These are phyloP conservation scores for Enteromius afrohamiltoni DNA, from an alignment of 2,797 vertebrate genomes.

Conservation along the genomic window DNA sequence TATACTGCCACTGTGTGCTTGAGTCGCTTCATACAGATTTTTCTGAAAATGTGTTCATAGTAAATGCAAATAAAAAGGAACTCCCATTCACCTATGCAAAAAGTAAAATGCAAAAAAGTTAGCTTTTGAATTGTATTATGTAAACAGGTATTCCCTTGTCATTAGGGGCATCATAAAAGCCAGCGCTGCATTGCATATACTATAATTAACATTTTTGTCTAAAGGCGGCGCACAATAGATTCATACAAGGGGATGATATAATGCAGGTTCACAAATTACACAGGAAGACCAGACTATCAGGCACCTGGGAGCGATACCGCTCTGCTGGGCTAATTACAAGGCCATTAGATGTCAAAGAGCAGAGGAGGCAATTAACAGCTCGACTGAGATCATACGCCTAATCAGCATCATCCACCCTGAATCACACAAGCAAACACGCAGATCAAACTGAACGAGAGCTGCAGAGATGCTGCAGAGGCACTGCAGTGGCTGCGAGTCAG, in stretches of 20 bases:
- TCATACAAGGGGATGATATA: not conserved
- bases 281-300: constrained; percentile 15
- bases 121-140: not conserved
- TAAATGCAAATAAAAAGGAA: constrained; percentile 32
- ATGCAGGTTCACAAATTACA: constrained; percentile 13
- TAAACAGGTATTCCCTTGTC: constrained; percentile 19
- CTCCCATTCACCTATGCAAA: constrained; percentile 18
- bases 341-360: constrained; percentile 34
- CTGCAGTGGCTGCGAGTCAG: constrained; percentile 46
- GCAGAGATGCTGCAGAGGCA: constrained; percentile 53
- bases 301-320: constrained; percentile 34
- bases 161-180: not conserved
- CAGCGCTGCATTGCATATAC: not conserved
- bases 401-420: constrained; percentile 25
- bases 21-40: not conserved
- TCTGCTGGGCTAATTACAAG: constrained; percentile 48
- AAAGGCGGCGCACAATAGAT: not conserved
- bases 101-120: not conserved
- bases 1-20: not conserved
- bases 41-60: not conserved
- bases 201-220: not conserved
- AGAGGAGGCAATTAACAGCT: constrained; percentile 46
- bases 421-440: constrained; percentile 22
- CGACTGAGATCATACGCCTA: constrained; percentile 14
- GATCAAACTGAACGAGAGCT: constrained; percentile 8